Base-by-base conservation (phyloP, 2,888 invertebrate genomes). In the Willowsia nigromaculata region DNA sequence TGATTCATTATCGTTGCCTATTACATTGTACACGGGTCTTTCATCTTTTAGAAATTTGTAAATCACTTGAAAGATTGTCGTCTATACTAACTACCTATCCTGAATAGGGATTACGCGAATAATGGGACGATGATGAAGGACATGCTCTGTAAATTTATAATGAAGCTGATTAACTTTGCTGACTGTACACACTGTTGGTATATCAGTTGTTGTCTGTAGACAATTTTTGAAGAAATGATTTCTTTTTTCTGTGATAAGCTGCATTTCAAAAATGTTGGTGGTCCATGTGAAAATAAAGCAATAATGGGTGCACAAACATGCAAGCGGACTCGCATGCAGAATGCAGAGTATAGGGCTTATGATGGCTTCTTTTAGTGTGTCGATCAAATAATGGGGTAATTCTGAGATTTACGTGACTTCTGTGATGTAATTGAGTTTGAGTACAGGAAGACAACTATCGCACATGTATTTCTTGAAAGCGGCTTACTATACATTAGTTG, bases 121-220 rank as follows among this genome's bases (percentile, higher is more conserved):
- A 53, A 50, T 9, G 1, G 7, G 18, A 33, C 18, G 76, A 50
- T 53, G 74, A 53, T 50, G 47, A 53, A 50, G 50, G 76, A 47
- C 76, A 76, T 76, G 50, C 76, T 76, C 76, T 76, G 53, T 71
- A 71, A 43, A 71, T 71, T 76, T 50, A 76, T 76, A 76, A 76
- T 50, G 76, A 76, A 50, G 76, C 53, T 76, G 47, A 50, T 76
- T 76, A 76, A 76, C 76, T 76, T 33, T 30, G 76, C 50, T 76
- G 76, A 76, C 76, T 76, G 13, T 50, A 30, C 76, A 22, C n/a
- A n/a, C n/a, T n/a, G n/a, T n/a, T n/a, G 6, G 9, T 53, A 22
- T 56, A 56, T 18, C 3, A 25, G 27, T 4, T 25, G n/a, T 53
- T 53, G 18, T 18, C 53, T 1, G 43, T 43, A 43, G 43, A 43